Percentiles rank a stretch among this genome's conserved stretches.
Evolutionary conservation across 2,113 vertebrate species (phyloP).

Genomic region (Collichthys lucidus): DNA sequence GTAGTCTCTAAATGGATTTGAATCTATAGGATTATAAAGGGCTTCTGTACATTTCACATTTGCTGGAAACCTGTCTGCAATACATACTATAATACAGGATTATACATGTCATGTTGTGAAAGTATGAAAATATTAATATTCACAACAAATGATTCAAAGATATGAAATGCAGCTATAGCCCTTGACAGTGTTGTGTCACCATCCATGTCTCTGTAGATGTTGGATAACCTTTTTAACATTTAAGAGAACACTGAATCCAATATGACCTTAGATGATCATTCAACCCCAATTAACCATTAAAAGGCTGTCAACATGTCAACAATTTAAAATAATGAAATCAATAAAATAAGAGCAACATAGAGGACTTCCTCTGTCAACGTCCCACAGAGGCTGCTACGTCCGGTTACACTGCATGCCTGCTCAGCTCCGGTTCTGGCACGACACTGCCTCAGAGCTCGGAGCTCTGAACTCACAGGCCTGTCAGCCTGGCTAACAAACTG

Average conservation of each 20-base stretch:
- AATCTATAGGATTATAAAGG: conserved; percentile 20
- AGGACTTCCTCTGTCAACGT: too few relatives aligned
- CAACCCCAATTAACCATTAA: not conserved
- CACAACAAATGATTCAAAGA: not conserved
- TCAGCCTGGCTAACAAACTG: too few relatives aligned
- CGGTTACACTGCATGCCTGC: too few relatives aligned
- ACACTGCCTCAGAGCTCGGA: too few relatives aligned
- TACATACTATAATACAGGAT: not conserved
- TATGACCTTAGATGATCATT: not conserved
- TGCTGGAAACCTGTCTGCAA: not conserved
- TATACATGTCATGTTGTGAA: not conserved
- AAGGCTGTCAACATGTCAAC: not conserved
- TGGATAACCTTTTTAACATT: not conserved
- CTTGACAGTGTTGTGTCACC: not conserved
- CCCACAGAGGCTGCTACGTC: too few relatives aligned
- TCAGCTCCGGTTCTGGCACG: too few relatives aligned
- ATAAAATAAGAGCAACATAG: not conserved
- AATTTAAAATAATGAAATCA: not conserved
- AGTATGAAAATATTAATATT: not conserved
- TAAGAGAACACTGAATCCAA: not conserved
- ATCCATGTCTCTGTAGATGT: not conserved
- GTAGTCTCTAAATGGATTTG: conserved; percentile 31
- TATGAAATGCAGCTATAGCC: not conserved
- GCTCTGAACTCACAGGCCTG: too few relatives aligned
- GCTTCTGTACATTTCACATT: not conserved